A percentile compares a stretch with the other conserved stretches of the same genome.
Conservation (phyloP, 2,797 vertebrate species). For the Parauchenoglanis punctatus region DNA sequence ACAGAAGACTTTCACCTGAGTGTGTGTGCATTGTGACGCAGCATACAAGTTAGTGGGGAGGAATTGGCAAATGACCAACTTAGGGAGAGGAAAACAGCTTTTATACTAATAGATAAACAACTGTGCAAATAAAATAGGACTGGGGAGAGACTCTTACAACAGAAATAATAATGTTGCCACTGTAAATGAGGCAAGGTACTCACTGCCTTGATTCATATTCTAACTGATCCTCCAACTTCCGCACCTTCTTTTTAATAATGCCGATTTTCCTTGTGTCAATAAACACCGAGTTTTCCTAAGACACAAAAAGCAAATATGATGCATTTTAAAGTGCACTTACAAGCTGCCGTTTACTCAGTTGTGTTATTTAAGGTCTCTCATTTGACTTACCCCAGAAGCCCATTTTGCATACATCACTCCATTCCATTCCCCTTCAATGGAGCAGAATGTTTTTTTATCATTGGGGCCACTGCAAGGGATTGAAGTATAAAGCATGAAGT, state of each 20-base stretch:
- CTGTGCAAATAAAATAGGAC: not conserved
- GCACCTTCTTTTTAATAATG: constrained; percentile 96
- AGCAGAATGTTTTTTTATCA: constrained; percentile 97
- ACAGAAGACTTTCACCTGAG: not conserved
- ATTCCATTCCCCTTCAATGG: constrained; percentile 98
- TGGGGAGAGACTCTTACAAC: not conserved
- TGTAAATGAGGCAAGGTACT: constrained; percentile 55
- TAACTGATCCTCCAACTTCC: constrained; percentile 95
- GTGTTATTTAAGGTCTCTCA: not conserved
- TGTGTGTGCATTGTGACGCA: not conserved
- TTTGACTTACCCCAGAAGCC: constrained; percentile 87
- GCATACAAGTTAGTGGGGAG: not conserved
- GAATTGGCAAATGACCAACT: not conserved
- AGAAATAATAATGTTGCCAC: not conserved
- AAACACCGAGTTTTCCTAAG: constrained; percentile 91
- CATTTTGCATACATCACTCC: constrained; percentile 96
- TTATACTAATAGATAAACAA: not conserved
- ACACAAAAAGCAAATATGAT: not conserved
- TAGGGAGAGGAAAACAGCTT: not conserved
- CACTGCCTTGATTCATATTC: constrained; percentile 93
- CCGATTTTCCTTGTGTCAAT: constrained; percentile 96
- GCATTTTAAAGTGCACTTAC: not conserved
- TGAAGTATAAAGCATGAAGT: constrained; percentile 6
- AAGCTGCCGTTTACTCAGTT: not conserved
- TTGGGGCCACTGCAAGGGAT: constrained; percentile 84